A percentile compares a stretch with the other conserved stretches of the same genome.
These are phyloP conservation scores for Panthera tigris DNA, from an alignment of 2,113 vertebrate species.

Conservation along the genomic window DNA sequence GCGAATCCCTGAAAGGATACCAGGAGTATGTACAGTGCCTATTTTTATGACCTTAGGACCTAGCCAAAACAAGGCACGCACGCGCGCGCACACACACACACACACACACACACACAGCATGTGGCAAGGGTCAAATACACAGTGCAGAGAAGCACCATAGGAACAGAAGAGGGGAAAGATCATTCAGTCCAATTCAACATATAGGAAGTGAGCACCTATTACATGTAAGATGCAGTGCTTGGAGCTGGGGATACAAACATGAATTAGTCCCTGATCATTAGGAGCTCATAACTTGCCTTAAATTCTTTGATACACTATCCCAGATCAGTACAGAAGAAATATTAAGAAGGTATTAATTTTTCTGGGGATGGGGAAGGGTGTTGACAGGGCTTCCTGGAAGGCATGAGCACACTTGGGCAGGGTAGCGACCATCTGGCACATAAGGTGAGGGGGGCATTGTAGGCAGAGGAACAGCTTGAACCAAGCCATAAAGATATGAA, in stretches of 20 bases:
- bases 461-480: neutral
- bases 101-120: neutral
- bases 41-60: neutral
- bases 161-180: neutral
- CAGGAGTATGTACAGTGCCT: neutral
- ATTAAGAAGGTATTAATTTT: neutral
- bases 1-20: neutral
- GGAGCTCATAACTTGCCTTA: neutral
- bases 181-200: neutral
- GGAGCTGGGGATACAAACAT: too few relatives aligned
- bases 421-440: neutral
- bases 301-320: neutral
- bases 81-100: rapidly evolving
- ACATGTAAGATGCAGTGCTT: neutral
- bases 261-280: neutral
- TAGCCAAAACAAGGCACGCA: neutral
- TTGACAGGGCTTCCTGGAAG: neutral
- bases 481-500: too few relatives aligned
- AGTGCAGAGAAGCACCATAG: neutral
- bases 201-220: neutral
- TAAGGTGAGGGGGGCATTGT: neutral
- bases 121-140: neutral
- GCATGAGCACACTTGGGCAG: neutral
- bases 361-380: neutral
- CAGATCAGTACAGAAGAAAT: neutral